Evolutionary conservation across 2,113 vertebrate species (phyloP).

Genomic region (Mustelus asterias): DNA sequence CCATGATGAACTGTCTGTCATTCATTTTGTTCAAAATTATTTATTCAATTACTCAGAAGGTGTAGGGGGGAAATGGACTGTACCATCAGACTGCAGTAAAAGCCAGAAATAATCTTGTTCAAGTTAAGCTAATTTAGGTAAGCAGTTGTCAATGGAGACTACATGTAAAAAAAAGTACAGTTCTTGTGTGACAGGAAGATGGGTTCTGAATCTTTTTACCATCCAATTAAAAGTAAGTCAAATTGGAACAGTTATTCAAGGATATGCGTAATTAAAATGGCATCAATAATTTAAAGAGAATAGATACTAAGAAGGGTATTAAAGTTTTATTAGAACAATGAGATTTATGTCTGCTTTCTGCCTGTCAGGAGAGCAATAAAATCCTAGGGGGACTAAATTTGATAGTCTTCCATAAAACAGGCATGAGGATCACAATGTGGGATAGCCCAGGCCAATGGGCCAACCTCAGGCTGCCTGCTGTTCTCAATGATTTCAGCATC

Average conservation of each 20-base stretch:
- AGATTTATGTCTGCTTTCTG: not conserved
- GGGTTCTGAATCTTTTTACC: not conserved
- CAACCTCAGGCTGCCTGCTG: not conserved
- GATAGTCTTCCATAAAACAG: not conserved
- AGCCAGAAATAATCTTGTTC: not conserved
- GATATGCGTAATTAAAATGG: not conserved
- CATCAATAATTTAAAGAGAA: constrained; percentile 11
- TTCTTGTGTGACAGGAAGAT: not conserved
- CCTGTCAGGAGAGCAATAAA: not conserved
- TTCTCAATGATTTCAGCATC: not conserved
- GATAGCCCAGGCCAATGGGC: not conserved
- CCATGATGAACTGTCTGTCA: not conserved
- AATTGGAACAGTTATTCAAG: not conserved
- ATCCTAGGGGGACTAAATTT: not conserved
- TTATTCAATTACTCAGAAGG: not conserved
- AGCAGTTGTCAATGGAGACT: not conserved
- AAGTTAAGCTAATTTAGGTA: not conserved
- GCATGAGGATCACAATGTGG: not conserved
- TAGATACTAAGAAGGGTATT: not conserved
- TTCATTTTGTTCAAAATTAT: constrained; percentile 9
- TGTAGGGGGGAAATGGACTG: not conserved
- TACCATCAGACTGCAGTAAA: not conserved
- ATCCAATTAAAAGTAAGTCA: constrained; percentile 6
- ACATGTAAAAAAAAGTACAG: too few species aligned
- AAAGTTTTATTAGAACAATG: not conserved